phyloP scores from a whole-genome alignment of 2,888 invertebrate species.

The Tiliacea aurago region DNA sequence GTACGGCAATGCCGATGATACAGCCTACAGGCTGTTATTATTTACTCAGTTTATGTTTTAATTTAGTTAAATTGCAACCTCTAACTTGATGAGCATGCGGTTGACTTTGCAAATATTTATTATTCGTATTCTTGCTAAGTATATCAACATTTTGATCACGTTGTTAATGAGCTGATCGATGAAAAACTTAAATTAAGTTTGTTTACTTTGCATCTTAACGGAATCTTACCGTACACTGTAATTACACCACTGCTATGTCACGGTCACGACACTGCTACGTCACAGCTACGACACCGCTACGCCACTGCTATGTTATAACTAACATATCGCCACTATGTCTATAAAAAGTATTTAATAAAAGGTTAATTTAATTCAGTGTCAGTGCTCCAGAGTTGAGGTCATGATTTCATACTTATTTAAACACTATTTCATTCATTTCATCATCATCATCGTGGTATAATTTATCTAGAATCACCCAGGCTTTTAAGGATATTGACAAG shows the following conservation, averaged over 20 bases:
- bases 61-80: slow-evolving; percentile 48
- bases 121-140: slow-evolving; percentile 2
- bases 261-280: background rate
- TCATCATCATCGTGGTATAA: background rate
- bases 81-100: slow-evolving; percentile 22
- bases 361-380: background rate
- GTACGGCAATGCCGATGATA: slow-evolving; percentile 7
- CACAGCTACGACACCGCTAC: background rate
- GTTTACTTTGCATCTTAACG: slow-evolving; percentile 21
- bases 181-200: slow-evolving; percentile 30
- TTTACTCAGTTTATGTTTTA: slow-evolving; percentile 49
- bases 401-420: background rate
- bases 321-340: background rate
- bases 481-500: background rate
- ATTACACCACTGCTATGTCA: background rate
- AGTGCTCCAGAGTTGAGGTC: background rate
- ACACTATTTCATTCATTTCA: too few relatives aligned
- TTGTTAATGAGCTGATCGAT: slow-evolving; percentile 35
- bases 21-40: slow-evolving; percentile 39
- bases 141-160: slow-evolving; percentile 12
- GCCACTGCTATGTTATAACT: background rate
- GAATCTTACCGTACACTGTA: background rate
- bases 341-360: background rate
- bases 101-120: slow-evolving; percentile 16
- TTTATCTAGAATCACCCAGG: background rate